Evolutionary conservation across 2,113 vertebrate species (phyloP).

Genomic region (Lophochroa leadbeateri): DNA sequence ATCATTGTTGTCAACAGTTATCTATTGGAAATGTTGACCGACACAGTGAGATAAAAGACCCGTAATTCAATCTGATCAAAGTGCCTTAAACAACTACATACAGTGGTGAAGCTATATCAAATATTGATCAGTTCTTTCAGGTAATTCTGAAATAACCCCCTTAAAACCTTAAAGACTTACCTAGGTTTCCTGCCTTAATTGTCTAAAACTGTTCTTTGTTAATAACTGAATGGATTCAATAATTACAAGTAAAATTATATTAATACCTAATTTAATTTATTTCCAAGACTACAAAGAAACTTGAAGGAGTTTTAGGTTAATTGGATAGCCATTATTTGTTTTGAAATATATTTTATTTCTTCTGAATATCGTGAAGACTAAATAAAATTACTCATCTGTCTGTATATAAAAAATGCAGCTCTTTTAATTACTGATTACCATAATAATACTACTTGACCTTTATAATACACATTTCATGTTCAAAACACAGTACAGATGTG

Average conservation of each 20-base stretch:
- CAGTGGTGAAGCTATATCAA: slow-evolving; percentile 18
- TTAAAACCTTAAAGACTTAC: not conserved
- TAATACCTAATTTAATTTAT: not conserved
- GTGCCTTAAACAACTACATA: slow-evolving; percentile 7
- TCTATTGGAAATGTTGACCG: slow-evolving; percentile 6
- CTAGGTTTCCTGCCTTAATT: not conserved
- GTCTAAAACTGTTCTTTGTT: not conserved
- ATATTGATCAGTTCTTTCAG: slow-evolving; percentile 27
- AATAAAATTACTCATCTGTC: not conserved
- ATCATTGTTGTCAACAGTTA: not conserved
- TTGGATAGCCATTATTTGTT: not conserved
- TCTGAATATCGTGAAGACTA: not conserved
- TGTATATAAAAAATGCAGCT: not conserved
- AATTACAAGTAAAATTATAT: not conserved
- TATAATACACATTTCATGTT: not conserved
- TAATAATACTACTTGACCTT: not conserved
- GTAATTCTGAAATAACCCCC: not conserved
- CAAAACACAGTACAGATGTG: not conserved
- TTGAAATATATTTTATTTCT: not conserved
- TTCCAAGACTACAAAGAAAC: not conserved
- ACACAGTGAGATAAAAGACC: not conserved
- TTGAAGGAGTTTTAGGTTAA: not conserved
- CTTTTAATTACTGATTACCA: not conserved
- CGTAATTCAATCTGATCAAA: slow-evolving; percentile 48
- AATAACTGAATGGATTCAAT: not conserved